A percentile compares a stretch with the other conserved stretches of the same genome.
Conservation (phyloP, 2,797 vertebrate genomes). For the Alosa sapidissima region DNA sequence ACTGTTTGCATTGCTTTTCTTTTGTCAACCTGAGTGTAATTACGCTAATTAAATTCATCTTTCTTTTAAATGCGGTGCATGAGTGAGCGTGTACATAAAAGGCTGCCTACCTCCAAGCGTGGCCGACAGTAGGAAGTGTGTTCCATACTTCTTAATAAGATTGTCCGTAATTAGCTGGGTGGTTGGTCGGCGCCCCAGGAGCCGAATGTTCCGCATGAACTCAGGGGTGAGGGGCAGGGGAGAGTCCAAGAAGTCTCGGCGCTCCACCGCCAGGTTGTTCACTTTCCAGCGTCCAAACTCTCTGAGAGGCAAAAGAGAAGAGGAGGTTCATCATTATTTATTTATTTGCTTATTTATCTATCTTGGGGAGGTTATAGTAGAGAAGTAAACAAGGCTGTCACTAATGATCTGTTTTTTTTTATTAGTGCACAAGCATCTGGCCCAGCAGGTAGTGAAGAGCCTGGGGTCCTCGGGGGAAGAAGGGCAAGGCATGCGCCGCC, state of each 20-base stretch:
- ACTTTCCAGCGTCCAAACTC: slow-evolving; percentile 99
- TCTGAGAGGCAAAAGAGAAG: slow-evolving; percentile 67
- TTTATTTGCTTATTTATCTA: neutral
- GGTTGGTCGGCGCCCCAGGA: slow-evolving; percentile 88
- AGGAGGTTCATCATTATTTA: neutral
- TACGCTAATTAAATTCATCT: slow-evolving; percentile 18
- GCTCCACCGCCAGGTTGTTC: slow-evolving; percentile 93
- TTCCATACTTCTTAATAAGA: slow-evolving; percentile 98
- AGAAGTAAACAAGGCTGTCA: slow-evolving; percentile 36
- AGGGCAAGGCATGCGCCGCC: neutral
- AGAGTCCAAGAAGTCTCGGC: slow-evolving; percentile 90
- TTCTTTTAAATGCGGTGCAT: neutral
- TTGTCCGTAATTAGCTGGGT: slow-evolving; percentile 94
- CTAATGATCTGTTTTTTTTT: slow-evolving; percentile 39
- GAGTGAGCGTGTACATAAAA: neutral
- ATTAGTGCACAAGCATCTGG: slow-evolving; percentile 37
- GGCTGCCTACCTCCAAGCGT: slow-evolving; percentile 89
- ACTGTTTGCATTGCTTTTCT: neutral
- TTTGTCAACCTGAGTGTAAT: neutral
- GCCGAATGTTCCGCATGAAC: slow-evolving; percentile 91
- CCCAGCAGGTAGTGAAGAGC: slow-evolving; percentile 6
- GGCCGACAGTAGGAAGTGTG: slow-evolving; percentile 93
- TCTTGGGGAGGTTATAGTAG: neutral
- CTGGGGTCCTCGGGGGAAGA: slow-evolving; percentile 25
- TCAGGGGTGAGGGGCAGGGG: slow-evolving; percentile 91